These are phyloP conservation scores for Morpho helenor DNA, from an alignment of 2,888 invertebrate species.

Conservation along the genomic window DNA sequence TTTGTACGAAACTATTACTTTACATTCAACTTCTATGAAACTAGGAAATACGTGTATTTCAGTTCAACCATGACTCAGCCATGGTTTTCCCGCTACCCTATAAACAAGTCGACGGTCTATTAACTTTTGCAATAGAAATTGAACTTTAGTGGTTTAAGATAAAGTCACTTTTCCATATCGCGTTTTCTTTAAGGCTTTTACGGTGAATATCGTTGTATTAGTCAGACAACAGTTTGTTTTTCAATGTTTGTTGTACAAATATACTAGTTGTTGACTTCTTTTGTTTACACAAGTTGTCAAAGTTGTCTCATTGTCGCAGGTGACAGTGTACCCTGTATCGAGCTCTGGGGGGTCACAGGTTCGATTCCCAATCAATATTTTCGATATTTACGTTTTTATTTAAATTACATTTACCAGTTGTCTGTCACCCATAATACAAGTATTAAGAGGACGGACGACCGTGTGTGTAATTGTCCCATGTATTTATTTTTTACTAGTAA, in stretches of 20 bases:
- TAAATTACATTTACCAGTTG: too few relatives aligned
- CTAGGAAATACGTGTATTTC: constrained; percentile 18
- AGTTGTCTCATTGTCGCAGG: neutral
- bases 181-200: constrained; percentile 15
- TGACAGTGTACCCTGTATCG: too few relatives aligned
- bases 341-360: too few relatives aligned
- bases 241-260: constrained; percentile 21
- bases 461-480: too few relatives aligned
- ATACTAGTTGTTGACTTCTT: constrained; percentile 26
- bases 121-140: neutral
- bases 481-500: too few relatives aligned
- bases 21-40: constrained; percentile 3
- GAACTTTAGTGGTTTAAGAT: neutral
- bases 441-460: too few relatives aligned
- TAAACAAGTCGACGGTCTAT: constrained; percentile 19
- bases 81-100: constrained; percentile 26
- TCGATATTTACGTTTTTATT: too few relatives aligned
- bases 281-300: constrained; percentile 2
- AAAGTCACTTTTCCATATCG: neutral
- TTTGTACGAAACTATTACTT: neutral
- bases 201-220: constrained; percentile 16
- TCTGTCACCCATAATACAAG: too few relatives aligned
- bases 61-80: constrained; percentile 26
- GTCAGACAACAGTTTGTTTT: constrained; percentile 24
- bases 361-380: too few relatives aligned